Base-by-base conservation (phyloP, 1,140 invertebrate genomes). In the Theocolax elegans region DNA sequence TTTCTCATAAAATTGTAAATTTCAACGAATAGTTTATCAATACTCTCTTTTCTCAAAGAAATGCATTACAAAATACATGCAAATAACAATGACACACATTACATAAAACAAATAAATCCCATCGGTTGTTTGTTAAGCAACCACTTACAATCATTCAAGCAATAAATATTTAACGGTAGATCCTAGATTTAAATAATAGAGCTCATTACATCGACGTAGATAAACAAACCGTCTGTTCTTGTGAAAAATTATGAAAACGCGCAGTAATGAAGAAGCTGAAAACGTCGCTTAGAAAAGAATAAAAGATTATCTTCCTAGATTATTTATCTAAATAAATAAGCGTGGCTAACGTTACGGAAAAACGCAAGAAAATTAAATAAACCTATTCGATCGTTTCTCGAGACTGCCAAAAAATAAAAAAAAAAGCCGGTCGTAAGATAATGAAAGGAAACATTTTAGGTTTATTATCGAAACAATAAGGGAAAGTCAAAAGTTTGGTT, bases 391-490 rank as follows among this genome's bases (percentile, higher is more conserved):
- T 35, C 31, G 31, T 35, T 35, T n/a, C n/a, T n/a, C n/a, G n/a
- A n/a, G n/a, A n/a, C n/a, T n/a, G n/a, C n/a, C n/a, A n/a, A n/a
- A n/a, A n/a, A n/a, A n/a, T n/a, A n/a, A n/a, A 35, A 6, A 21
- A 49, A 51, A 12, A 27, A 51, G 49, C 23, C 13, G 23, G 19
- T 51, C 13, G 49, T 23, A 51, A 51, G 15, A 51, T 12, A 12
- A 9, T 12, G n/a, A 62, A 31, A 46, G 59, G 59, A 48, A 62
- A 27, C 31, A 17, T 12, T 8, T 44, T 0, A 17, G 17, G 15
- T 21, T 17, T 12, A 62, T 63, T 35, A 49, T 35, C 60, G 44
- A 63, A 63, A 63, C 60, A 63, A 63, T 63, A 38, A 63, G 29
- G 44, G 29, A 63, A 51, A 63, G 46, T 63, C 13, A 49, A 38